Evolutionary conservation across 1,140 invertebrate genomes (phyloP).

Genomic region (Macrotrachela quadricornifera): DNA sequence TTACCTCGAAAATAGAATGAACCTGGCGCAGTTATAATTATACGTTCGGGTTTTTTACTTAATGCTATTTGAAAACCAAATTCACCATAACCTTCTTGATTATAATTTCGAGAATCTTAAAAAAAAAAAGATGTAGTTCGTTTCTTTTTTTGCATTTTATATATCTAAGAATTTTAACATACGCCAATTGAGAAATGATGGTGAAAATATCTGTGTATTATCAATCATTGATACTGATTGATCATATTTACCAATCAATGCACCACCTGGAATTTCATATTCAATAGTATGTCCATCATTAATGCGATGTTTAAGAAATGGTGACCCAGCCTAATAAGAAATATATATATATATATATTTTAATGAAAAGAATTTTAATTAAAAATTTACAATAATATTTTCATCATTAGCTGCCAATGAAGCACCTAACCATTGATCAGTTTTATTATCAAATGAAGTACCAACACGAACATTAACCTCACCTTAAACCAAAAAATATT

Average conservation of each 20-base stretch:
- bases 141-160: constrained; percentile 35
- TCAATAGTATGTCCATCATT: not conserved
- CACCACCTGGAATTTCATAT: constrained; percentile 47
- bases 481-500: no score
- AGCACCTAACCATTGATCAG: constrained; percentile 80
- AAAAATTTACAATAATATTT: constrained; percentile 45
- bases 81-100: no score
- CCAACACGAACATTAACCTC: no score
- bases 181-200: no score
- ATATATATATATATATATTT: constrained; percentile 71
- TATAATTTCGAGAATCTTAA: no score
- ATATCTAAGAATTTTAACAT: constrained; percentile 37
- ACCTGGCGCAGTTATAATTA: no score
- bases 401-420: constrained; percentile 54
- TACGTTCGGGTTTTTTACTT: no score
- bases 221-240: constrained; percentile 29
- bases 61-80: no score
- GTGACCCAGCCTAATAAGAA: no score
- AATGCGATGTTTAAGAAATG: not conserved
- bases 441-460: constrained; percentile 49
- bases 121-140: no score
- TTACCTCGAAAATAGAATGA: no score
- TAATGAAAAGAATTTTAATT: no score
- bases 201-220: constrained; percentile 37
- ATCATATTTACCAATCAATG: constrained; percentile 45